Evolutionary conservation across 53 echinoderm and acorn worm species (phyloP), one percentile per base, ranked within the genome.

Genomic region (Apostichopus leukothele): DNA sequence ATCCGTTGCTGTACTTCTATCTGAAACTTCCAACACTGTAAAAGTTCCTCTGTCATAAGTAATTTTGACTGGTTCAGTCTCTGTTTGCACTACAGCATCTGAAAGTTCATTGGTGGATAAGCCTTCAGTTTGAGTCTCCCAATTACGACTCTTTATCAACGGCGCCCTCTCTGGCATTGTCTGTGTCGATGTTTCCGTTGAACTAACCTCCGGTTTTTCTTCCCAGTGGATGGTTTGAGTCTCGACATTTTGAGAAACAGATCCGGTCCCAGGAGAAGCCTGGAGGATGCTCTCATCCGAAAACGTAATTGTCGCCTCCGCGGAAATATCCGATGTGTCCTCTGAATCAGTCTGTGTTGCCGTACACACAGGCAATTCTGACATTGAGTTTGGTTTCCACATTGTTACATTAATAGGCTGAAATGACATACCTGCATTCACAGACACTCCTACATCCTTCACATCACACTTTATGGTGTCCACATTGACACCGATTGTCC

Each of bases 81-180:
- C 59, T 18, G 81, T 81, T 26, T 86, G 67, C 20, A 20, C 57
- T 21, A 27, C 5, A 13, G 52, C 67, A 86, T 66, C 39, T 25
- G 4, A 12, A 1, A 68, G 51, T 25, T 14, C 25, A 16, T 39
- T 51, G 16, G 50, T 51, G 16, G 50, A 25, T 7, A 39, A 20
- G 51, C 67, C 67, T 26, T 86, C 86, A 11, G 88, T 87, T 71
- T 87, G 88, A 25, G 88, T 87, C n/a, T 87, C 75, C 50, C 6
- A 59, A 52, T 52, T 60, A 2, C 55, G 71, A 16, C 74, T 87
- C 75, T 63, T 10, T 27, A 39, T n/a, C 12, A 50, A 63, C 12
- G 85, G 85, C 81, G 54, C 81, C 11, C 59, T 54, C 22, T 81
- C 85, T 7, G 14, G 67, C 11, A 50, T 51, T 1, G 85, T 85